These are phyloP conservation scores for Pteronotus mesoamericanus DNA, from an alignment of 2,797 vertebrate species.

Conservation along the genomic window DNA sequence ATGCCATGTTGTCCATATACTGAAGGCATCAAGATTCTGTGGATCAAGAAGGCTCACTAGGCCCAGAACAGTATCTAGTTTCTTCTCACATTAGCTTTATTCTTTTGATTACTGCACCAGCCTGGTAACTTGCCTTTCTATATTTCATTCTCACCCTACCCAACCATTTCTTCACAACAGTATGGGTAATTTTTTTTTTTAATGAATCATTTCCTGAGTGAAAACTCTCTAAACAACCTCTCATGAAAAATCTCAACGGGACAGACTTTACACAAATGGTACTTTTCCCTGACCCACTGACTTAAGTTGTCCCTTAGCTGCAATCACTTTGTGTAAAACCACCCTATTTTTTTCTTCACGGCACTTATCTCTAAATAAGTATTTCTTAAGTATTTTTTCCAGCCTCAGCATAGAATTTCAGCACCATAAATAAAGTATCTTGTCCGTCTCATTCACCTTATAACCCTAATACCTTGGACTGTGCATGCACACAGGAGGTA, in stretches of 20 bases:
- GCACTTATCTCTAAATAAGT: background rate
- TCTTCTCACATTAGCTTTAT: background rate
- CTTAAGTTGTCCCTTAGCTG: background rate
- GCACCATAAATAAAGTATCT: background rate
- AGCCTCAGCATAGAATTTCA: background rate
- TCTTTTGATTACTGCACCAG: background rate
- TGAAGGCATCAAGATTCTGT: rapidly evolving
- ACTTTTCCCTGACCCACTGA: background rate
- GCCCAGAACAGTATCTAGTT: background rate
- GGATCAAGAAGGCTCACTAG: background rate
- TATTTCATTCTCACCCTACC: background rate
- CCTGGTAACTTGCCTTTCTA: background rate
- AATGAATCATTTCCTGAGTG: background rate
- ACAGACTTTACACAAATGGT: background rate
- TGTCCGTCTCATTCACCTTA: background rate
- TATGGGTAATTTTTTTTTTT: background rate
- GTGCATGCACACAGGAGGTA: background rate
- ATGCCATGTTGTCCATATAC: background rate
- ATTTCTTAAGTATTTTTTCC: background rate
- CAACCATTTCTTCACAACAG: background rate
- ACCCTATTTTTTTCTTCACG: background rate
- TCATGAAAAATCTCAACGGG: background rate
- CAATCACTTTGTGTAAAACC: background rate
- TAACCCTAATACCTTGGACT: background rate
- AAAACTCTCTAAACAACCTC: background rate